These are phyloP conservation scores for Oncopodura yosiiana DNA, from an alignment of 1,140 invertebrate genomes.

Conservation along the genomic window DNA sequence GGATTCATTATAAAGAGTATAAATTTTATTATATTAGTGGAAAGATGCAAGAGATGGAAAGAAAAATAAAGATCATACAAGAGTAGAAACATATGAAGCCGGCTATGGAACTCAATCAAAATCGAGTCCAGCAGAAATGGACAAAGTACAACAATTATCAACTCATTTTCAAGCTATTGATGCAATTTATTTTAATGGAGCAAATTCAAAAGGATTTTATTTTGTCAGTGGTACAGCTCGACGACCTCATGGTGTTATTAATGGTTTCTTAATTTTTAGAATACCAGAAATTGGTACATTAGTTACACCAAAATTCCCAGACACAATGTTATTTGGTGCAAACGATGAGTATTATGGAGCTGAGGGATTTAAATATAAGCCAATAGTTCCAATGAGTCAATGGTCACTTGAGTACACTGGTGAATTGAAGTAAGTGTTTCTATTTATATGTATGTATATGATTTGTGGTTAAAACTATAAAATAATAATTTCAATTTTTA, in stretches of 20 bases:
- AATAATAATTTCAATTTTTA: slow-evolving; percentile 4
- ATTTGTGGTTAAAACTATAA: not conserved
- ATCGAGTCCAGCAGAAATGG: slow-evolving; percentile 45
- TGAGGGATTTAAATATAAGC: slow-evolving; percentile 52
- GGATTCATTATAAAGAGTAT: too few species aligned
- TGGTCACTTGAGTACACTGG: slow-evolving; percentile 56
- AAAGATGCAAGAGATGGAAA: slow-evolving; percentile 23
- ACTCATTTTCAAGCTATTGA: slow-evolving; percentile 52
- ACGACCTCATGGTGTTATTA: slow-evolving; percentile 36
- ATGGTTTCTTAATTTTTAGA: slow-evolving; percentile 41
- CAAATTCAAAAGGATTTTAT: slow-evolving; percentile 43
- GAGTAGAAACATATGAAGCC: slow-evolving; percentile 36
- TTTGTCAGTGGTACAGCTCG: slow-evolving; percentile 46
- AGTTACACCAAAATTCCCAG: slow-evolving; percentile 53
- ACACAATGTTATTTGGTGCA: slow-evolving; percentile 51
- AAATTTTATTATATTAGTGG: slow-evolving; percentile 23
- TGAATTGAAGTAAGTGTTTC: slow-evolving; percentile 53
- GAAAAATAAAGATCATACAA: slow-evolving; percentile 22
- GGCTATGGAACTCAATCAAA: slow-evolving; percentile 45
- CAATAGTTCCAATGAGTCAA: slow-evolving; percentile 54
- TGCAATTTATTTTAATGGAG: slow-evolving; percentile 52
- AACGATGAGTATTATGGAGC: slow-evolving; percentile 49
- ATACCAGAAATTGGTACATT: slow-evolving; percentile 55
- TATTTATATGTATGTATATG: not conserved
- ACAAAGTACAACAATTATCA: slow-evolving; percentile 50